Conservation (phyloP, 2,888 invertebrate species). For the Eilema griseolum region DNA sequence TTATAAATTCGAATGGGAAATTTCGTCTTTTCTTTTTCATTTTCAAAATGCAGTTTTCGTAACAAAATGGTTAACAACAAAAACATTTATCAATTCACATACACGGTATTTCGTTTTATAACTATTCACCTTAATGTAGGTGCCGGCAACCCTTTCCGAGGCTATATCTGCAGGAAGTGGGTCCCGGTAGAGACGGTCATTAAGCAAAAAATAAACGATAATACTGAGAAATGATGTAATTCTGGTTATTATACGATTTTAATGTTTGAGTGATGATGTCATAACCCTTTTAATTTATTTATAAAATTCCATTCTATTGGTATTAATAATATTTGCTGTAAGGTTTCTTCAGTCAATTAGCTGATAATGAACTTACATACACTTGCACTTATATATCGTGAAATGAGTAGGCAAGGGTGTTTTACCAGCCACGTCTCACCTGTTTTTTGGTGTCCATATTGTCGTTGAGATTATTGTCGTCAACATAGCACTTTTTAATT, state of each 20-base stretch:
- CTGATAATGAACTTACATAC: neutral
- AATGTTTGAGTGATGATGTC: constrained; percentile 43
- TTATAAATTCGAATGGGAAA: neutral
- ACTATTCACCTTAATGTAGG: constrained; percentile 64
- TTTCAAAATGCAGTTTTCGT: constrained; percentile 2
- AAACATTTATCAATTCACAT: constrained; percentile 19
- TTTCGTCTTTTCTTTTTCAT: neutral
- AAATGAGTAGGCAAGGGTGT: too few species aligned
- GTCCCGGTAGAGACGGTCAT: constrained; percentile 64
- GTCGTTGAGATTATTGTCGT: neutral
- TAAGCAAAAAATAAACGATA: constrained; percentile 78
- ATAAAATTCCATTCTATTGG: neutral
- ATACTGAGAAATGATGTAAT: constrained; percentile 65
- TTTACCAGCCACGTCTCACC: neutral
- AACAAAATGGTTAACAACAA: constrained; percentile 1
- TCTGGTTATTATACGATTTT: constrained; percentile 31
- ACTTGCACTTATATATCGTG: too few species aligned
- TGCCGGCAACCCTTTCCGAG: constrained; percentile 64
- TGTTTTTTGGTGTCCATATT: neutral
- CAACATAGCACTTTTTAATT: neutral
- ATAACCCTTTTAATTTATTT: constrained; percentile 5
- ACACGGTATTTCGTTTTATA: constrained; percentile 58
- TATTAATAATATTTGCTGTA: neutral
- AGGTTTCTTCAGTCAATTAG: neutral
- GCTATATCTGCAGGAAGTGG: constrained; percentile 68